phyloP scores from a whole-genome alignment of 2,888 invertebrate species.

The Eristalinus sepulchralis region DNA sequence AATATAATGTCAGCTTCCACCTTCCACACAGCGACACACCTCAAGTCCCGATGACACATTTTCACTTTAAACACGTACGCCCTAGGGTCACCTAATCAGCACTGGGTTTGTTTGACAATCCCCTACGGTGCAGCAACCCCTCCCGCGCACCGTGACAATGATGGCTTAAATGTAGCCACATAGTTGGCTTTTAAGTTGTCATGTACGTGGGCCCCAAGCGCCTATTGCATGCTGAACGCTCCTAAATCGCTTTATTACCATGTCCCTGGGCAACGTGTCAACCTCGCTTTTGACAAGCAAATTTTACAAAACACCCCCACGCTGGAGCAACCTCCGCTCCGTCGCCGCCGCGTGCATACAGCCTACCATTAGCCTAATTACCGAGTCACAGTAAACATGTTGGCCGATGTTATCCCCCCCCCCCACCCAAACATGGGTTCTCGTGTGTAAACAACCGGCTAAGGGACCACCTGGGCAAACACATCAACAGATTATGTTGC shows the following conservation, averaged over 20 bases:
- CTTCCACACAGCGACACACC: background rate
- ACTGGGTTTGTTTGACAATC: background rate
- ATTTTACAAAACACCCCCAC: constrained; percentile 30
- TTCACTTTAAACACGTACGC: background rate
- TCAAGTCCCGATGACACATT: background rate
- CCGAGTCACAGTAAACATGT: constrained; percentile 38
- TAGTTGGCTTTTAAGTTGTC: constrained; percentile 6
- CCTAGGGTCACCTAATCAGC: background rate
- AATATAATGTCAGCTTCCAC: background rate
- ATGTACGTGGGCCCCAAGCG: constrained; percentile 8
- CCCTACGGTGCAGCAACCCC: background rate
- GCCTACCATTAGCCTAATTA: constrained; percentile 64
- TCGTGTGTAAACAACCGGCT: constrained; percentile 24
- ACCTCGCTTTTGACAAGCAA: constrained; percentile 18
- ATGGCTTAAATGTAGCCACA: background rate
- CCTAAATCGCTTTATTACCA: constrained; percentile 37
- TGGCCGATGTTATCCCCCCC: constrained; percentile 28
- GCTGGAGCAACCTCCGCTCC: constrained; percentile 6
- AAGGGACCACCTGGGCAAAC: constrained; percentile 14
- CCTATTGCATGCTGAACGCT: constrained; percentile 44
- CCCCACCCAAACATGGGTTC: background rate
- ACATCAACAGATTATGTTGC: constrained; percentile 8
- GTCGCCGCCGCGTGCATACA: constrained; percentile 14
- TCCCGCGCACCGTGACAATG: background rate
- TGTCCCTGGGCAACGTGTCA: constrained; percentile 33